A percentile compares a stretch with the other conserved stretches of the same genome.
These are phyloP conservation scores for Brachynemurus nebulosus DNA, from an alignment of 2,888 invertebrate genomes.

Conservation along the genomic window DNA sequence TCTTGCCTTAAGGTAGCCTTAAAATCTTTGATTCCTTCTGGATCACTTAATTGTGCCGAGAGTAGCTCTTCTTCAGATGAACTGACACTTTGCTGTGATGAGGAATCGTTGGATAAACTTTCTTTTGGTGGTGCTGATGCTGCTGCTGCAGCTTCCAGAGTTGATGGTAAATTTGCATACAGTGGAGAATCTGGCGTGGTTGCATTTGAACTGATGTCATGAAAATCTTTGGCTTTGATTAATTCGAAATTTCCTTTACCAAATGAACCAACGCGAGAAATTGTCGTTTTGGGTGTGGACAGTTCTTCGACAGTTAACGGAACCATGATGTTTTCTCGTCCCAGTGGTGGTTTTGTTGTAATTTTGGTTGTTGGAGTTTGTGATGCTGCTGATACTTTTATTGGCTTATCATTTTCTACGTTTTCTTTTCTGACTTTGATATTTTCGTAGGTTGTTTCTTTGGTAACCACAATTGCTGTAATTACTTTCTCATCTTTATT, in stretches of 20 bases:
- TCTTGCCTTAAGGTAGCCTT: slow-evolving; percentile 14
- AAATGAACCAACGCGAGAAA: slow-evolving; percentile 2
- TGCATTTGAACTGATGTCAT: slow-evolving; percentile 33
- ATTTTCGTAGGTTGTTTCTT: slow-evolving; percentile 32
- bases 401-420: slow-evolving; percentile 25
- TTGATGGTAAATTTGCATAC: slow-evolving; percentile 6
- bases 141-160: neutral
- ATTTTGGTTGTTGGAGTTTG: slow-evolving; percentile 32
- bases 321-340: slow-evolving; percentile 3
- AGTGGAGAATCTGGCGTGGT: slow-evolving; percentile 25
- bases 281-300: neutral
- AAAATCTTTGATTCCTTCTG: slow-evolving; percentile 17
- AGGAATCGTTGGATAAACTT: neutral
- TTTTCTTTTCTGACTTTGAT: slow-evolving; percentile 29
- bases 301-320: slow-evolving; percentile 10
- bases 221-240: slow-evolving; percentile 41
- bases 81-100: slow-evolving; percentile 1
- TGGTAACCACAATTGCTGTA: slow-evolving; percentile 29
- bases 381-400: slow-evolving; percentile 42
- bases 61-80: slow-evolving; percentile 15
- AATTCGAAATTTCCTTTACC: slow-evolving; percentile 31
- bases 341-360: slow-evolving; percentile 8
- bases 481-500: slow-evolving; percentile 23
- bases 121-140: neutral
- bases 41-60: slow-evolving; percentile 13